Evolutionary conservation across 2,888 invertebrate species (phyloP).

Genomic region (Heliconius aoede): DNA sequence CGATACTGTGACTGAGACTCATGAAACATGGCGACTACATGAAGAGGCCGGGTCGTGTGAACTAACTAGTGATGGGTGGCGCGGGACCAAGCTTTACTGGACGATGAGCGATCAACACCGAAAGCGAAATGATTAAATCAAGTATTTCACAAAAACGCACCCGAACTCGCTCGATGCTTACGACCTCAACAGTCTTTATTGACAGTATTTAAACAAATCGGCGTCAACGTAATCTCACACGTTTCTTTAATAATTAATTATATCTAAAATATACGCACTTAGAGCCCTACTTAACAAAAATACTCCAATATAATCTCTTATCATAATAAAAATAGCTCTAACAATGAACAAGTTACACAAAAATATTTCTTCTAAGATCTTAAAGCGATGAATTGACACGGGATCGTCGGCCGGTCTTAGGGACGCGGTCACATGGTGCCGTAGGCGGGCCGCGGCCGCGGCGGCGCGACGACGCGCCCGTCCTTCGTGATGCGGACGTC

Average conservation of each 20-base stretch:
- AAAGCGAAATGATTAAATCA: constrained; percentile 80
- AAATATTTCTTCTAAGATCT: constrained; percentile 79
- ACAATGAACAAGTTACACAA: constrained; percentile 81
- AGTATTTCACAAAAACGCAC: constrained; percentile 68
- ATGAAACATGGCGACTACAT: constrained; percentile 76
- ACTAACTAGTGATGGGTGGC: constrained; percentile 72
- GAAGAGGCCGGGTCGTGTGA: constrained; percentile 77
- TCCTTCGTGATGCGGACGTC: constrained; percentile 91
- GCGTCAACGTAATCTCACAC: constrained; percentile 73
- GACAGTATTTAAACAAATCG: constrained; percentile 75
- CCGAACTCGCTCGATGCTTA: constrained; percentile 76
- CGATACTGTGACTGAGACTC: constrained; percentile 75
- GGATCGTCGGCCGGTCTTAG: constrained; percentile 58
- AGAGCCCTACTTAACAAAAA: constrained; percentile 82
- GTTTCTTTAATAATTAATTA: constrained; percentile 73
- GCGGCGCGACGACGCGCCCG: constrained; percentile 81
- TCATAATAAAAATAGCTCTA: constrained; percentile 80
- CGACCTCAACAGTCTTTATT: constrained; percentile 80
- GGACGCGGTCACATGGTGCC: constrained; percentile 69
- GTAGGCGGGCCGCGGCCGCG: constrained; percentile 57
- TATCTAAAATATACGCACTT: constrained; percentile 74
- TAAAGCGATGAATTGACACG: constrained; percentile 82
- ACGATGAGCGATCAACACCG: constrained; percentile 79
- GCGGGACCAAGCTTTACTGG: constrained; percentile 72
- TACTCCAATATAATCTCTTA: constrained; percentile 81